phyloP scores from a whole-genome alignment of 1,140 invertebrate genomes.

The Sitodiplosis mosellana region DNA sequence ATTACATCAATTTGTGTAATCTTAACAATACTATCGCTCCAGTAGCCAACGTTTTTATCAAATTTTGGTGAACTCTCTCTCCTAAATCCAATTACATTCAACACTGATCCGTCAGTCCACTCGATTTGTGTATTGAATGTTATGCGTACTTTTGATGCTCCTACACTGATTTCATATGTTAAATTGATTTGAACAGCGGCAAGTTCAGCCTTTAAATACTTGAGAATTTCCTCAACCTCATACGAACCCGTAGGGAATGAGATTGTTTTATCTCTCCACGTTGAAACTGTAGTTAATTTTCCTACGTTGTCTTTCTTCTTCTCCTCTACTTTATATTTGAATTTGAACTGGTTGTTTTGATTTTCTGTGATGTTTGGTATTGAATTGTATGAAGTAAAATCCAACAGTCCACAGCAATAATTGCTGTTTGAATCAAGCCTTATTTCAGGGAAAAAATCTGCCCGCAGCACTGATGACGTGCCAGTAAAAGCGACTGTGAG shows the following conservation, averaged over 20 bases:
- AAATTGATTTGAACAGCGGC: background rate
- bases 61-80: constrained; percentile 7
- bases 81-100: constrained; percentile 3
- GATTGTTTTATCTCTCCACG: constrained; percentile 9
- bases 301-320: too few species aligned
- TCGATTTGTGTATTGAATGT: background rate
- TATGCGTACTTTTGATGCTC: background rate
- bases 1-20: constrained; percentile 11
- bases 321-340: too few species aligned
- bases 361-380: too few species aligned
- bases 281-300: too few species aligned
- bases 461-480: too few species aligned
- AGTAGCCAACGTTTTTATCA: constrained; percentile 4
- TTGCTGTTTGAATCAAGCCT: too few species aligned
- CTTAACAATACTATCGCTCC: constrained; percentile 7
- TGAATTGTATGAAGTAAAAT: too few species aligned
- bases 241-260: constrained; percentile 17
- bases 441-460: too few species aligned
- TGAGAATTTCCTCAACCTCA: constrained; percentile 16
- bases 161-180: background rate
- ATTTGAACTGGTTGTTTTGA: too few species aligned
- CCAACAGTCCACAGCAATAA: too few species aligned
- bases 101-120: constrained; percentile 6
- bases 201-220: background rate
- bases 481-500: too few species aligned